Evolutionary conservation across 2,888 invertebrate species (phyloP).

Genomic region (Mechanitis messenoides): DNA sequence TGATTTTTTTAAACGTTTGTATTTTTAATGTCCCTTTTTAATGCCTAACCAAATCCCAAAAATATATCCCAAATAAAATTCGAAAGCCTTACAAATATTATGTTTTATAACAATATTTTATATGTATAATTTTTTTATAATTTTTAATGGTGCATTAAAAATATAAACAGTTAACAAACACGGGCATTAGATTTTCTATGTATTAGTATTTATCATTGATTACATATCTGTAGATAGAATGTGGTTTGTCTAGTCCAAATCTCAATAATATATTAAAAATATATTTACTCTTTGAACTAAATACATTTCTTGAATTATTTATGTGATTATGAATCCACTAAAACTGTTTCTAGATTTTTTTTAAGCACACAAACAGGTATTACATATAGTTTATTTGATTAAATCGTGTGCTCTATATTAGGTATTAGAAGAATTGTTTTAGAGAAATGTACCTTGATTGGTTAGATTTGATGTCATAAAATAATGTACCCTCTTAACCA

Average conservation of each 20-base stretch:
- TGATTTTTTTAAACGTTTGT: constrained; percentile 50
- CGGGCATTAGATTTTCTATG: constrained; percentile 69
- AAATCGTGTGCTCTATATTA: constrained; percentile 43
- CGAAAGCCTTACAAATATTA: too few species aligned
- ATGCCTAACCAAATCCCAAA: too few species aligned
- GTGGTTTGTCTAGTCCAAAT: constrained; percentile 76
- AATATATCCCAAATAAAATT: too few species aligned
- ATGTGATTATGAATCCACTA: constrained; percentile 36
- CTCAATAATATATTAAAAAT: constrained; percentile 67
- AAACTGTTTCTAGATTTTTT: constrained; percentile 18
- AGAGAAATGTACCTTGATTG: constrained; percentile 34
- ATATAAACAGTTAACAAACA: constrained; percentile 56
- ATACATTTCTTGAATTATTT: constrained; percentile 41
- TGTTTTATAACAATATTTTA: too few species aligned
- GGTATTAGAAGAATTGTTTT: constrained; percentile 34
- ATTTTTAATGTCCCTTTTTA: constrained; percentile 50
- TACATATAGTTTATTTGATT: constrained; percentile 41
- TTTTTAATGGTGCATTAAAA: constrained; percentile 53
- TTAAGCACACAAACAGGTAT: constrained; percentile 28
- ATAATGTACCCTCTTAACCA: constrained; percentile 30
- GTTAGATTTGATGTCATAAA: constrained; percentile 38
- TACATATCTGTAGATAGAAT: constrained; percentile 77
- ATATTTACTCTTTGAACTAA: constrained; percentile 57
- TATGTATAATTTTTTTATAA: not conserved
- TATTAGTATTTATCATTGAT: constrained; percentile 75